Conservation (phyloP, 2,797 vertebrate species). For the Coregonus ussuriensis region DNA sequence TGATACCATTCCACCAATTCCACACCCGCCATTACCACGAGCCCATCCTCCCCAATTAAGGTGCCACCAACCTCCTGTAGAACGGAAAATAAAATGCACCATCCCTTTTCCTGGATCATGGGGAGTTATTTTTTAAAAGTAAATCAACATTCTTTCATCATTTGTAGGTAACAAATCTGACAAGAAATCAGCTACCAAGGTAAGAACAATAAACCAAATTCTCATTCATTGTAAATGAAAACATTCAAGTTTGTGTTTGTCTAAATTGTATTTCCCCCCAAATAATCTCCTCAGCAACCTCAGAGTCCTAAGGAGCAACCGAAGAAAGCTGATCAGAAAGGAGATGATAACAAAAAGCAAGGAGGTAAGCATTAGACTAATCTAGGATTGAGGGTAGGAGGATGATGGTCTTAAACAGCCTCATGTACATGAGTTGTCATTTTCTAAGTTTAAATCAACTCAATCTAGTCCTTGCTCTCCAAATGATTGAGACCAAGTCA, state of each 20-base stretch:
- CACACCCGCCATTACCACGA: no score
- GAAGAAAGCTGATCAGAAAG: conserved; percentile 85
- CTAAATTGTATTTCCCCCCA: neutral
- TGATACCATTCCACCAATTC: no score
- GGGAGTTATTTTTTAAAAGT: neutral
- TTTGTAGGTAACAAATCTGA: conserved; percentile 81
- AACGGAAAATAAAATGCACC: neutral
- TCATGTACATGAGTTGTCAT: neutral
- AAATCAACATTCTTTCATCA: conserved; percentile 10
- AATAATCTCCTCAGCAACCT: conserved; percentile 69
- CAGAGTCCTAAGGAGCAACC: conserved; percentile 83
- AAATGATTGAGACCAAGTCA: neutral
- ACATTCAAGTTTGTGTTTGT: neutral
- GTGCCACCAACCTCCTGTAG: no score
- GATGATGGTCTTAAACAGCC: neutral
- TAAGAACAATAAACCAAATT: conserved; percentile 41
- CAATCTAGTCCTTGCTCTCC: neutral
- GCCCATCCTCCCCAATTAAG: no score
- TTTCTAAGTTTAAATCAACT: neutral
- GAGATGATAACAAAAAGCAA: conserved; percentile 82
- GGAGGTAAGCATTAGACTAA: conserved; percentile 74
- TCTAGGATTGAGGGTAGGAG: neutral
- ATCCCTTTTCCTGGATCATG: neutral
- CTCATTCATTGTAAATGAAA: neutral
- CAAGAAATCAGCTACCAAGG: conserved; percentile 84